Percentiles rank a stretch among this genome's conserved stretches.
Conservation (phyloP, 2,797 vertebrate genomes). For the Bradypus variegatus region DNA sequence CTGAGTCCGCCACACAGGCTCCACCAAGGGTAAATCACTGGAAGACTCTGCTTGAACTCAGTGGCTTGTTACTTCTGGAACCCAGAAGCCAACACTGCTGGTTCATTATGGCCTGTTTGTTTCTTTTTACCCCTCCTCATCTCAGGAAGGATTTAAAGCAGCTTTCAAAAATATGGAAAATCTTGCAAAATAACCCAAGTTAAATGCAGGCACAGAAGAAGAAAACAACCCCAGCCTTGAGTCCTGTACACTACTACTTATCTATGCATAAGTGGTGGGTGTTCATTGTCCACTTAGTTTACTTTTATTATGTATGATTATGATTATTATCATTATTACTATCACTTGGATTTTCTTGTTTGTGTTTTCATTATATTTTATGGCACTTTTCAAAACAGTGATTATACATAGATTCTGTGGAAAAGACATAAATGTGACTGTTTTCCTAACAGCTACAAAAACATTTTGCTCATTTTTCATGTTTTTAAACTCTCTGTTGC, state of each 20-base stretch:
- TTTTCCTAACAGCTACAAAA: constrained; percentile 14
- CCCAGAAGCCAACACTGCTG: neutral
- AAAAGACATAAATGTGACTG: neutral
- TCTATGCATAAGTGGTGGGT: neutral
- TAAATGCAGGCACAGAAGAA: neutral
- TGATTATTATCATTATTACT: neutral
- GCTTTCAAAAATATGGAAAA: neutral
- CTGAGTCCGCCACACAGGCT: rapidly evolving
- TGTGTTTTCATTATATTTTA: neutral
- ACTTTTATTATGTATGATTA: neutral
- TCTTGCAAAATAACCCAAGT: neutral
- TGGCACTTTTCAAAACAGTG: neutral
- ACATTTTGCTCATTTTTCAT: neutral
- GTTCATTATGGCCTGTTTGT: neutral
- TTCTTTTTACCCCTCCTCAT: neutral
- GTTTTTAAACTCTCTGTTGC: neutral
- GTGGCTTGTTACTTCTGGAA: neutral
- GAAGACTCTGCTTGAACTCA: neutral
- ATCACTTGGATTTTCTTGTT: neutral
- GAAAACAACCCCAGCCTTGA: neutral
- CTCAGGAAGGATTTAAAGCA: neutral
- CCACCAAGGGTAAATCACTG: neutral
- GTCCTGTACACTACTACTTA: neutral
- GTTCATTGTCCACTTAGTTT: neutral
- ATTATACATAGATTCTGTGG: neutral